phyloP scores from a whole-genome alignment of 2,888 invertebrate species.

The Fragum fragum region DNA sequence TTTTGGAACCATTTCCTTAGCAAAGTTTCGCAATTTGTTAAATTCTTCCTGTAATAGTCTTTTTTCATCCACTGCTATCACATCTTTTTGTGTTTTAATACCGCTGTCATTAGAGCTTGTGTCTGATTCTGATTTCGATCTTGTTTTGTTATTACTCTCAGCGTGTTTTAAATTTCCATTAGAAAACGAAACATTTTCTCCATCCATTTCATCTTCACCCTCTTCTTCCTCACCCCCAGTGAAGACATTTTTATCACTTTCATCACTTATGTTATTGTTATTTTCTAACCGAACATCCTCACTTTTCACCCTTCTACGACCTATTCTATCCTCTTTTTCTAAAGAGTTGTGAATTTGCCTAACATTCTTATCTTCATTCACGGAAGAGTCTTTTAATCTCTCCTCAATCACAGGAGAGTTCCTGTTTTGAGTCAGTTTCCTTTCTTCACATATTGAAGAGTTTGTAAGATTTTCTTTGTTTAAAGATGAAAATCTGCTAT shows the following conservation, averaged over 20 bases:
- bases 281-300: slow-evolving; percentile 9
- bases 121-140: slow-evolving; percentile 5
- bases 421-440: slow-evolving; percentile 36
- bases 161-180: slow-evolving; percentile 2
- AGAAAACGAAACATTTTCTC: slow-evolving; percentile 8
- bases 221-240: slow-evolving; percentile 32
- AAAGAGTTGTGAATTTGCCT: neutral
- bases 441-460: slow-evolving; percentile 16
- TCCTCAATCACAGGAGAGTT: slow-evolving; percentile 61
- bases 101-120: slow-evolving; percentile 17
- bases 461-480: neutral
- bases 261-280: slow-evolving; percentile 31
- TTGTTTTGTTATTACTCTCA: neutral
- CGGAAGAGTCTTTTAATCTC: slow-evolving; percentile 57
- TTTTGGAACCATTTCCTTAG: slow-evolving; percentile 70
- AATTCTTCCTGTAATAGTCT: slow-evolving; percentile 71
- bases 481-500: neutral
- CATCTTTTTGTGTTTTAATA: slow-evolving; percentile 8
- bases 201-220: slow-evolving; percentile 38
- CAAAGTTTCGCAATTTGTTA: slow-evolving; percentile 77
- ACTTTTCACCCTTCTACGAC: slow-evolving; percentile 33
- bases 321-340: slow-evolving; percentile 12
- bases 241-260: slow-evolving; percentile 59
- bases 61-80: slow-evolving; percentile 50
- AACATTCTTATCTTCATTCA: slow-evolving; percentile 54